phyloP scores from a whole-genome alignment of 23 tunicate species.

The Styela plicata region DNA sequence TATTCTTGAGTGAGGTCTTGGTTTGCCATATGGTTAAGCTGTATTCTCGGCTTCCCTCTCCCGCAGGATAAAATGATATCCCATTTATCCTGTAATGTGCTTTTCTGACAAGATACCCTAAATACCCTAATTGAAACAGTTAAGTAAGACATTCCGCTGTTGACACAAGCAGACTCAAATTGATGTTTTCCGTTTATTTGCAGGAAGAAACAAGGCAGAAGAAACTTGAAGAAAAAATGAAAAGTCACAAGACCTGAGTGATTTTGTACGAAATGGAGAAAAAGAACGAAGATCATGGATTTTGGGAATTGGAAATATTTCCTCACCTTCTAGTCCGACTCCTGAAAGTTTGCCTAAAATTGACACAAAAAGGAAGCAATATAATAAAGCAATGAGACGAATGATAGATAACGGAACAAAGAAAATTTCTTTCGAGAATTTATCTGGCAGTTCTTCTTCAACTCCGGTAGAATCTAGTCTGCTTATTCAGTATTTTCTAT shows the following conservation, averaged over 20 bases:
- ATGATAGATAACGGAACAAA: neutral
- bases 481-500: too few relatives aligned
- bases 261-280: neutral
- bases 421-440: neutral
- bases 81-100: too few relatives aligned
- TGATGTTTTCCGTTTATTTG: too few relatives aligned
- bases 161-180: too few relatives aligned
- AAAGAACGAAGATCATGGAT: constrained; percentile 26
- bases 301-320: constrained; percentile 14
- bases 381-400: constrained; percentile 12
- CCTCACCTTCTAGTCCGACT: neutral
- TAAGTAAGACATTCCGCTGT: too few relatives aligned
- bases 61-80: too few relatives aligned
- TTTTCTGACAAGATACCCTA: too few relatives aligned
- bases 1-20: too few relatives aligned
- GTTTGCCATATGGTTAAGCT: too few relatives aligned
- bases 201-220: constrained; percentile 18
- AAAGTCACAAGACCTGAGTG: neutral
- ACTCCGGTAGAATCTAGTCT: neutral
- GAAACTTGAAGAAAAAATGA: neutral
- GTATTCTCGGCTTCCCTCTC: too few relatives aligned
- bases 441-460: neutral
- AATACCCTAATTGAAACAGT: too few relatives aligned
- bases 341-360: neutral
- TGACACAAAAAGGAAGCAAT: neutral